Evolutionary conservation across 1,140 invertebrate species (phyloP).

Genomic region (Sycobia sp.): DNA sequence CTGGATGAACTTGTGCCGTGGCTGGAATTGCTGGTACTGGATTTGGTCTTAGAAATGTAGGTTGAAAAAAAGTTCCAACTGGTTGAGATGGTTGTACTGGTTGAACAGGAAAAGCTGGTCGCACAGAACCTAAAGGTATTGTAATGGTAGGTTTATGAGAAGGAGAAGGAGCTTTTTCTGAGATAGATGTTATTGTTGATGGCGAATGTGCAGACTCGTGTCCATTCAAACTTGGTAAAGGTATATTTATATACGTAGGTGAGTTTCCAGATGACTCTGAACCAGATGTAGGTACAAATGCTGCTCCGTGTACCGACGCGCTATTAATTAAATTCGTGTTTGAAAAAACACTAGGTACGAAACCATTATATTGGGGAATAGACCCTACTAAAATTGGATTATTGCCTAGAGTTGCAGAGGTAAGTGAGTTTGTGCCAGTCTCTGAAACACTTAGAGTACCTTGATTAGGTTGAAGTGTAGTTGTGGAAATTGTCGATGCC

Average conservation of each 20-base stretch:
- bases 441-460: constrained; percentile 26
- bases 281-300: constrained; percentile 30
- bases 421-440: constrained; percentile 15
- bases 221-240: constrained; percentile 43
- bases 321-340: constrained; percentile 22
- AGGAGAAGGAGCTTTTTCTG: background rate
- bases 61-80: too few species aligned
- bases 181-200: background rate
- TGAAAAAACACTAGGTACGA: constrained; percentile 42
- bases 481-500: background rate
- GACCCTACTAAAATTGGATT: too few species aligned
- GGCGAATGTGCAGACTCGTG: constrained; percentile 24
- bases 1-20: constrained; percentile 41
- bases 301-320: constrained; percentile 39
- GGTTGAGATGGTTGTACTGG: background rate
- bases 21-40: constrained; percentile 40
- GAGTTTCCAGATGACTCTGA: constrained; percentile 40
- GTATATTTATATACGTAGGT: constrained; percentile 52
- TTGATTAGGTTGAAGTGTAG: constrained; percentile 27
- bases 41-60: constrained; percentile 14
- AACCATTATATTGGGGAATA: constrained; percentile 44
- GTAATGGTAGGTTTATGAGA: constrained; percentile 16
- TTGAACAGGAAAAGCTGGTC: background rate
- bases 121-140: constrained; percentile 39
- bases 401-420: too few species aligned